These are phyloP conservation scores for Agonopterix alstromeriana DNA, from an alignment of 2,888 invertebrate genomes.

Conservation along the genomic window DNA sequence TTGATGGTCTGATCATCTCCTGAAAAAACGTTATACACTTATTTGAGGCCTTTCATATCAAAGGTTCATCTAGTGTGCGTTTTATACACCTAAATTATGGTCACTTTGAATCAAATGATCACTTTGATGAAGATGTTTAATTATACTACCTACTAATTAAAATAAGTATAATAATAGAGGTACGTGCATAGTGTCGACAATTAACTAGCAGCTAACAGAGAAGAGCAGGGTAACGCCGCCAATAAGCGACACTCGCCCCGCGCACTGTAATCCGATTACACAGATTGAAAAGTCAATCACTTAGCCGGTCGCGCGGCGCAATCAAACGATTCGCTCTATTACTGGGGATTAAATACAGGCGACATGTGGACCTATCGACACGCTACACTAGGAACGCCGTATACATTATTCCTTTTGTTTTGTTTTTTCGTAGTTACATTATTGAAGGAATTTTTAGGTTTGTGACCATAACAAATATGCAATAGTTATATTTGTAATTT, in stretches of 20 bases:
- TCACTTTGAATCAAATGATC: no score
- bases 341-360: conserved; percentile 39
- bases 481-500: no score
- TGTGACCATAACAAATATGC: background rate
- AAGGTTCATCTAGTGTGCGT: no score
- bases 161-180: conserved; percentile 6
- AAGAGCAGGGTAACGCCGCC: conserved; percentile 23
- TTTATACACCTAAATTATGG: no score
- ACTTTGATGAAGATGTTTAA: background rate
- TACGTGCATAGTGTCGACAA: conserved; percentile 15
- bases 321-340: conserved; percentile 57
- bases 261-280: conserved; percentile 37
- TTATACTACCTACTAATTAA: background rate
- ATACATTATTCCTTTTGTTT: conserved; percentile 19
- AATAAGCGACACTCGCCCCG: conserved; percentile 2
- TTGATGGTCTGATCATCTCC: no score
- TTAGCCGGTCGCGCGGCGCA: conserved; percentile 47
- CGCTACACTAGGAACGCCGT: conserved; percentile 11
- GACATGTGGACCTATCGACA: conserved; percentile 40
- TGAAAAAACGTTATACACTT: no score
- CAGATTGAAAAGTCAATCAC: conserved; percentile 76
- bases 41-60: no score
- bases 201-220: conserved; percentile 23
- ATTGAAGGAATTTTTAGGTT: no score
- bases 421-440: conserved; percentile 13